These are phyloP conservation scores for Limonius californicus DNA, from an alignment of 1,140 invertebrate species.

Conservation along the genomic window DNA sequence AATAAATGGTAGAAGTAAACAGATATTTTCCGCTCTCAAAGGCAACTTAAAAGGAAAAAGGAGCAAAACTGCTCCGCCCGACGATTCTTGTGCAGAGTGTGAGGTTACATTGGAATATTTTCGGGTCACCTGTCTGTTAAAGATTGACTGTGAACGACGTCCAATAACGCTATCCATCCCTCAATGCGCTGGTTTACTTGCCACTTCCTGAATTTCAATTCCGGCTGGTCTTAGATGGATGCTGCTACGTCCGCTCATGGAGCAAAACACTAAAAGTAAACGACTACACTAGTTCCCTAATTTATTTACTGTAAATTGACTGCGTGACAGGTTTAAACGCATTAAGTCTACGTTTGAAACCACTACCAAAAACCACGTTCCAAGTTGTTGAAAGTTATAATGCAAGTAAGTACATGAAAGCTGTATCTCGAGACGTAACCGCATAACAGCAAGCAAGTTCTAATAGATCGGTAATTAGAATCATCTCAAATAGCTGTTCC, in stretches of 20 bases:
- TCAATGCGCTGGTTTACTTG: slow-evolving; percentile 9
- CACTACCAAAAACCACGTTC: too few relatives aligned
- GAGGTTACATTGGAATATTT: slow-evolving; percentile 4
- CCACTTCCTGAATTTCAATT: slow-evolving; percentile 9
- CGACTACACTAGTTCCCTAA: not conserved
- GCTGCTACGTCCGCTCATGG: not conserved
- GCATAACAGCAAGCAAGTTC: too few relatives aligned
- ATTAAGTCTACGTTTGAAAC: not conserved
- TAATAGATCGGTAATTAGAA: too few relatives aligned
- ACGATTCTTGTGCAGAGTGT: not conserved
- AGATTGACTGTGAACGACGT: slow-evolving; percentile 11
- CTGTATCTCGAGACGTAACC: too few relatives aligned
- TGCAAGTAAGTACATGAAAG: too few relatives aligned
- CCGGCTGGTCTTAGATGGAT: not conserved
- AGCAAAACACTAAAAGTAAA: slow-evolving; percentile 11
- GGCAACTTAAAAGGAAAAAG: not conserved
- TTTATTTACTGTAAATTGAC: not conserved
- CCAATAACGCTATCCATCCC: slow-evolving; percentile 12
- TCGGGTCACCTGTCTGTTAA: slow-evolving; percentile 12
- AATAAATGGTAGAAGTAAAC: slow-evolving; percentile 10
- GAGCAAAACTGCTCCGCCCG: not conserved
- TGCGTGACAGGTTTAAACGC: not conserved
- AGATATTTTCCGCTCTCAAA: slow-evolving; percentile 7
- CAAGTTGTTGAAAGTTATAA: not conserved
- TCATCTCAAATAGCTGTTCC: too few relatives aligned